Evolutionary conservation across 37 sponge, comb jelly and placozoan genomes (phyloP).

Genomic region (Tethya wilhelma): DNA sequence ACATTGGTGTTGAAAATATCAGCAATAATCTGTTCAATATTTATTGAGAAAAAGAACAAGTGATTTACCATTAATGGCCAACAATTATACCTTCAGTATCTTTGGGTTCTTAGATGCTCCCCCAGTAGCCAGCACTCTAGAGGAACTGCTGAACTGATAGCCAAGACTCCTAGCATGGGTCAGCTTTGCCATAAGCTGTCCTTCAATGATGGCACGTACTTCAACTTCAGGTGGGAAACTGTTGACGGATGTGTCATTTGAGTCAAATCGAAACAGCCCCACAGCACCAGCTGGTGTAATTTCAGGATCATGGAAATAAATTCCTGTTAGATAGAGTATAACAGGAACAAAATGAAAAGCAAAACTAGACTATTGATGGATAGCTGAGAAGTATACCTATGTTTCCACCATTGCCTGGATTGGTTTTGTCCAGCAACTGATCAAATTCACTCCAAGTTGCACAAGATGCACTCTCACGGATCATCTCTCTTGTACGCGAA

Average conservation of each 20-base stretch:
- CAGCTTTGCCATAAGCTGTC: conserved; percentile 90
- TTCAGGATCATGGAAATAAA: conserved; percentile 83
- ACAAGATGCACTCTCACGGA: conserved; percentile 58
- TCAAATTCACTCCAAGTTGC: conserved; percentile 84
- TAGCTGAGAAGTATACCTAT: conserved; percentile 58
- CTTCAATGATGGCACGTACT: conserved; percentile 86
- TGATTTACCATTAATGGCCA: neutral
- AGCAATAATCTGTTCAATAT: conserved; percentile 70
- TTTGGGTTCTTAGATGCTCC: conserved; percentile 83
- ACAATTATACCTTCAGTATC: conserved; percentile 73
- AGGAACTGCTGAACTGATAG: conserved; percentile 53
- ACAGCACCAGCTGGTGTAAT: conserved; percentile 74
- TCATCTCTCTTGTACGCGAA: conserved; percentile 66
- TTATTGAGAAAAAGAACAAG: neutral
- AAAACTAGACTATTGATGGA: neutral
- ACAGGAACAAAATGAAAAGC: neutral
- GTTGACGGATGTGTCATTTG: conserved; percentile 15
- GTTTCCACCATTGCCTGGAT: conserved; percentile 84
- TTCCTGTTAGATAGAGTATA: conserved; percentile 31
- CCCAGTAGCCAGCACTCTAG: conserved; percentile 90
- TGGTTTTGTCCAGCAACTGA: conserved; percentile 58
- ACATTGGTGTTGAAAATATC: conserved; percentile 90
- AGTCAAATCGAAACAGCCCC: conserved; percentile 55
- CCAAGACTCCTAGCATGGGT: conserved; percentile 83
- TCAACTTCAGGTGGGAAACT: conserved; percentile 64